phyloP scores from a whole-genome alignment of 2,113 vertebrate genomes.

The Hemibagrus wyckioides region DNA sequence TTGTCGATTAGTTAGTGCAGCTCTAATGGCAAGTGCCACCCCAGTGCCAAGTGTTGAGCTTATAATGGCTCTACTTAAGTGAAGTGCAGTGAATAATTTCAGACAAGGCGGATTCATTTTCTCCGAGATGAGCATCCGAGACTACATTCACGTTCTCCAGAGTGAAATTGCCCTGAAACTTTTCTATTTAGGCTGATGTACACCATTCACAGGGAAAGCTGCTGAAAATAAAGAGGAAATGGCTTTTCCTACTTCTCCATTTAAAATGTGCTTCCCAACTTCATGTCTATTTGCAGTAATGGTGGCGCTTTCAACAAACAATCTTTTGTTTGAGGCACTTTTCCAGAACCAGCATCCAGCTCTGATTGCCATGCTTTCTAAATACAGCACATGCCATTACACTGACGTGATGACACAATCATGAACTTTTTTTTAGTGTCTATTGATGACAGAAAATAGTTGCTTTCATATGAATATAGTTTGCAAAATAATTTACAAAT shows the following conservation, averaged over 20 bases:
- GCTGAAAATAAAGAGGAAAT: neutral
- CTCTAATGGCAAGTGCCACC: neutral
- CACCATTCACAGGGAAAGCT: neutral
- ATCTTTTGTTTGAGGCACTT: neutral
- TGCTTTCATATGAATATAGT: neutral
- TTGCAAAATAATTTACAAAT: neutral
- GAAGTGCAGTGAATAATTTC: neutral
- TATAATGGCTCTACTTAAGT: neutral
- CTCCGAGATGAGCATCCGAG: neutral
- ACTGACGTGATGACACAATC: neutral
- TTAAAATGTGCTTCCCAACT: neutral
- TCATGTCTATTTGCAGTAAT: neutral
- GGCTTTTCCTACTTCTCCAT: neutral
- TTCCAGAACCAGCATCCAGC: neutral
- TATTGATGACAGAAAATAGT: neutral
- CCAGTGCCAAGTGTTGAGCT: neutral
- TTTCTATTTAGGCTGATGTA: neutral
- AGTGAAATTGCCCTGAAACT: neutral
- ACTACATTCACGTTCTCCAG: neutral
- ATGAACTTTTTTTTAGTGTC: neutral
- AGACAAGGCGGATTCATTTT: neutral
- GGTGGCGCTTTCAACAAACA: neutral
- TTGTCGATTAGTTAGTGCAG: neutral
- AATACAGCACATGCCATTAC: neutral
- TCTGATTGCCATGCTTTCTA: neutral